Evolutionary conservation across 1,140 invertebrate genomes (phyloP), one percentile per base, ranked within the genome.

Genomic region (Tetramorium simillimum): DNA sequence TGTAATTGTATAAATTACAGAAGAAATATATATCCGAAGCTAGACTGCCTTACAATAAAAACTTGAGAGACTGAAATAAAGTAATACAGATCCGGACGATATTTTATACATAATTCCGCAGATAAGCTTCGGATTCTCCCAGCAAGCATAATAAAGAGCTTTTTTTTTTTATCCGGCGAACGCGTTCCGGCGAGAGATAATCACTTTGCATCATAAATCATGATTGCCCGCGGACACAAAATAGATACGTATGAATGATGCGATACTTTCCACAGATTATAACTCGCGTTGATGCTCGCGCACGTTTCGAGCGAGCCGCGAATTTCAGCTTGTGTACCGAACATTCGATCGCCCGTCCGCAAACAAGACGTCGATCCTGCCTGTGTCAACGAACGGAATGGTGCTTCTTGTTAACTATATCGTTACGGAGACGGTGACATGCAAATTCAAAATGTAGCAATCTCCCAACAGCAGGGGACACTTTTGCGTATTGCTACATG

Each of bases 331-430:
- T 89, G 82, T 89, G 76, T 89, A 69, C 75, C 49, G 58, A 89
- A 70, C 88, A 78, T 86, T 89, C 87, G 88, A 89, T 89, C 87
- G 60, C n/a, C 58, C 33, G 56, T 89, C 88, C 53, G 76, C 84
- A 89, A 89, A 89, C 88, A 89, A 89, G 88, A 89, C 78, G 84
- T 63, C 75, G 82, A 89, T 89, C 88, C 18, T 43, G 75, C n/a
- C 46, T 51, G 33, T 75, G 69, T 88, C 81, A 82, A 82, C 82
- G 69, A 63, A 14, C 82, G 21, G 72, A 75, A 43, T 75, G 51
- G n/a, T 56, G 43, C 51, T 43, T 53, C 62, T 76, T 62, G 87
- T 69, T 89, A 89, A 86, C 33, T 81, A 70, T 53, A 81, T 86
- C 88, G 67, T 49, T 67, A 62, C 56, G n/a, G n/a, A 62, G 24